Conservation (phyloP, 2,888 invertebrate genomes). For the Didymodactylos carnosus region DNA sequence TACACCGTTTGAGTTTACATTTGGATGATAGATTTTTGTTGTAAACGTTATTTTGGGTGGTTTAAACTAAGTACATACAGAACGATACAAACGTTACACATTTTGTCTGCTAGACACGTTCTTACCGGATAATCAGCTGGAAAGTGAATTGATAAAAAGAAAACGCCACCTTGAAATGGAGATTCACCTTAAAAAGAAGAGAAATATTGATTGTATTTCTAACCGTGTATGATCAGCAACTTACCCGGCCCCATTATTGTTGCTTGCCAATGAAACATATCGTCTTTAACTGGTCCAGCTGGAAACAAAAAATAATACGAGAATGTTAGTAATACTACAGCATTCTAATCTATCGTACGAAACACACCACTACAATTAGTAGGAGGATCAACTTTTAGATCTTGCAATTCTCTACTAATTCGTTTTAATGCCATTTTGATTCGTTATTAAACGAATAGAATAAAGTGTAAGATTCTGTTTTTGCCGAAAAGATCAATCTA, state of each 20-base stretch:
- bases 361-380: too few relatives aligned
- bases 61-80: neutral
- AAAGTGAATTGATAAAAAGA: conserved; percentile 98
- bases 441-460: too few relatives aligned
- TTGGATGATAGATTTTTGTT: conserved; percentile 99
- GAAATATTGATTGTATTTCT: neutral
- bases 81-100: conserved; percentile 24
- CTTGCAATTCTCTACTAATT: conserved; percentile 74
- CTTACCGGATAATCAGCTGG: conserved; percentile 99
- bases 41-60: conserved; percentile 54
- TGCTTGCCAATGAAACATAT: conserved; percentile 99
- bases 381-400: conserved; percentile 98
- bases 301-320: conserved; percentile 16
- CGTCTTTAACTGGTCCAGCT: too few relatives aligned
- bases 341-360: too few relatives aligned
- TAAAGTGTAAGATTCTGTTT: too few relatives aligned
- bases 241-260: conserved; percentile 85
- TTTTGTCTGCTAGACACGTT: too few relatives aligned
- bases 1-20: conserved; percentile 99
- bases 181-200: neutral
- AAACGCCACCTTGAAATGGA: conserved; percentile 97
- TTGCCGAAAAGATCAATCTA: too few relatives aligned
- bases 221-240: neutral
- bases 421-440: conserved; percentile 13
- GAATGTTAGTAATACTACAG: conserved; percentile 1